phyloP scores from a whole-genome alignment of 2,113 vertebrate genomes.

The Haemorhous mexicanus region DNA sequence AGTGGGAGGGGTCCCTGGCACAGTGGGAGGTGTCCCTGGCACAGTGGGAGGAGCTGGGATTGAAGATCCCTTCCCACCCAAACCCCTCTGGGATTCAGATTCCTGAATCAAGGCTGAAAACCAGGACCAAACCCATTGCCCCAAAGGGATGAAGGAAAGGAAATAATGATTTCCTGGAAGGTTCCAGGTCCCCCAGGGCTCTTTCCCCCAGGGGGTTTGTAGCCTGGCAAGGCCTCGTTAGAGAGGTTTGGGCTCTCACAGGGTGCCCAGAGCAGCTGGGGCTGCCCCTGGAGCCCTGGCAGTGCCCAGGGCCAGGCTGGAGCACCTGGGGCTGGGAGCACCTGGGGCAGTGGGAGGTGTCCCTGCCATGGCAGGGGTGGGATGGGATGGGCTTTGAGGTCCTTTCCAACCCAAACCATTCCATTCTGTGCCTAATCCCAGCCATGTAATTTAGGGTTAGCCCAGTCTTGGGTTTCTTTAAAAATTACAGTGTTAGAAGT shows the following conservation, averaged over 20 bases:
- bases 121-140: no score
- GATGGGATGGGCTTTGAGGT: accelerated
- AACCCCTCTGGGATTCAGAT: no score
- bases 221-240: no score
- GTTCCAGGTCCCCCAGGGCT: no score
- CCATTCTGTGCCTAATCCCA: not conserved
- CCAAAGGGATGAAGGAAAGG: no score
- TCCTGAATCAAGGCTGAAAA: no score
- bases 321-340: not conserved
- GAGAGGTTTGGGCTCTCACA: no score
- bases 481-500: not conserved
- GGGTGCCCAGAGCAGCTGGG: not conserved
- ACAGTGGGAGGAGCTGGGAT: not conserved
- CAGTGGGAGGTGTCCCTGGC: not conserved
- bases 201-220: no score
- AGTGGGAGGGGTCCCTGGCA: no score
- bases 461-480: not conserved
- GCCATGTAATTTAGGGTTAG: accelerated
- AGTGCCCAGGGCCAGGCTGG: not conserved
- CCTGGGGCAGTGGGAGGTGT: not conserved
- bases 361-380: not conserved
- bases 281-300: not conserved
- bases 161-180: no score
- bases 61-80: no score
- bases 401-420: not conserved